phyloP scores from a whole-genome alignment of 1,140 invertebrate genomes.

The Nymphalis io region DNA sequence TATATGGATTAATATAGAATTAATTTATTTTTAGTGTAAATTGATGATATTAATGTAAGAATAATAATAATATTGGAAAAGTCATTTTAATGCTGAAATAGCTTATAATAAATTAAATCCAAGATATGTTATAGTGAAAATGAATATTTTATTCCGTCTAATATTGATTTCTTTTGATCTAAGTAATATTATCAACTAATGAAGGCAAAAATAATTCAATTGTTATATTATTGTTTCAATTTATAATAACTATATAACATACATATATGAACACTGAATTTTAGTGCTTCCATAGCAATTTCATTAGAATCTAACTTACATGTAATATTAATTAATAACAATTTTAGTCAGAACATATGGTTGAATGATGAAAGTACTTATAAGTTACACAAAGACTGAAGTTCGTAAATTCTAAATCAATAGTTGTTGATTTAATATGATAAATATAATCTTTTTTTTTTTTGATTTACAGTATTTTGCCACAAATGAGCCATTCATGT shows the following conservation, averaged over 20 bases:
- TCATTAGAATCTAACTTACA: conserved; percentile 9
- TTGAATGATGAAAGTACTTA: conserved; percentile 14
- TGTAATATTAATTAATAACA: conserved; percentile 3
- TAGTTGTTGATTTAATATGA: neutral
- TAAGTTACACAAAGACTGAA: conserved; percentile 31
- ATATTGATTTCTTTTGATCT: neutral
- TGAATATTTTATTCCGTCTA: conserved; percentile 16
- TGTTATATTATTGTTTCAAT: conserved; percentile 1
- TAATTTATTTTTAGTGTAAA: conserved; percentile 45
- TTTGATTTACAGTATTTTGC: too few relatives aligned
- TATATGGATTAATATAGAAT: conserved; percentile 37
- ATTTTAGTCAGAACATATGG: conserved; percentile 11
- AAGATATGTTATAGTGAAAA: conserved; percentile 8
- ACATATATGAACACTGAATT: neutral
- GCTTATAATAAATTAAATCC: conserved; percentile 9
- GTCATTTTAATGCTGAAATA: neutral
- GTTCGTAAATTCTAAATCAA: conserved; percentile 22
- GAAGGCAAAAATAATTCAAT: neutral
- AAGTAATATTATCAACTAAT: neutral
- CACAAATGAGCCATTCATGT: too few relatives aligned
- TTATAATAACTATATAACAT: neutral
- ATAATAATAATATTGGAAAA: conserved; percentile 13
- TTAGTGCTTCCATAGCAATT: conserved; percentile 22
- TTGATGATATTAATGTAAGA: conserved; percentile 33
- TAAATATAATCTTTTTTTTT: neutral